Percentiles rank a stretch among this genome's conserved stretches.
Conservation (phyloP, 2,888 invertebrate species). For the Nipponacmea schrenckii region DNA sequence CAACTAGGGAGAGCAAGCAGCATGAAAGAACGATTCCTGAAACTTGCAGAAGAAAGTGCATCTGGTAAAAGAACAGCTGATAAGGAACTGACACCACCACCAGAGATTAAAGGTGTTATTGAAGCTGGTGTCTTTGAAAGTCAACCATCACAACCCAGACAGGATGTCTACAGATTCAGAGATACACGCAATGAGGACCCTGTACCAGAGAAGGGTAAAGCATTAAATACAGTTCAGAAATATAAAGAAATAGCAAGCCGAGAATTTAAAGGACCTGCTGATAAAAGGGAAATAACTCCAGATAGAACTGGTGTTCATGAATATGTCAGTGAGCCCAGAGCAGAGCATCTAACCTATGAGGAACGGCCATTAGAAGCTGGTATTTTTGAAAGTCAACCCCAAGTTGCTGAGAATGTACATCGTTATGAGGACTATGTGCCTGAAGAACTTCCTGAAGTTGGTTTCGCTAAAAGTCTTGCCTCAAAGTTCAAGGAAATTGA, state of each 20-base stretch:
- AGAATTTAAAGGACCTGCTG: constrained; percentile 3
- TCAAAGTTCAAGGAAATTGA: constrained; percentile 89
- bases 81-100: constrained; percentile 54
- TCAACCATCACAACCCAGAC: constrained; percentile 36
- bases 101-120: constrained; percentile 35
- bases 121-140: constrained; percentile 50
- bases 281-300: constrained; percentile 51
- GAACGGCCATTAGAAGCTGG: constrained; percentile 43
- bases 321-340: constrained; percentile 57
- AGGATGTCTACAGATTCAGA: constrained; percentile 43
- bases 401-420: constrained; percentile 43
- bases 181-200: constrained; percentile 41
- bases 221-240: constrained; percentile 50
- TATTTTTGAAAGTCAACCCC: constrained; percentile 55
- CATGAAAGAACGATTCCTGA: neutral
- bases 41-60: neutral
- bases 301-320: constrained; percentile 51
- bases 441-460: constrained; percentile 69
- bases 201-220: constrained; percentile 51
- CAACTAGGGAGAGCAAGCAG: neutral
- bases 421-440: constrained; percentile 38
- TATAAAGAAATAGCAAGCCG: constrained; percentile 50
- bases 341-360: constrained; percentile 44
- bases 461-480: constrained; percentile 84
- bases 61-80: neutral